These are phyloP conservation scores for Argya squamiceps DNA, from an alignment of 2,797 vertebrate species.

Conservation along the genomic window DNA sequence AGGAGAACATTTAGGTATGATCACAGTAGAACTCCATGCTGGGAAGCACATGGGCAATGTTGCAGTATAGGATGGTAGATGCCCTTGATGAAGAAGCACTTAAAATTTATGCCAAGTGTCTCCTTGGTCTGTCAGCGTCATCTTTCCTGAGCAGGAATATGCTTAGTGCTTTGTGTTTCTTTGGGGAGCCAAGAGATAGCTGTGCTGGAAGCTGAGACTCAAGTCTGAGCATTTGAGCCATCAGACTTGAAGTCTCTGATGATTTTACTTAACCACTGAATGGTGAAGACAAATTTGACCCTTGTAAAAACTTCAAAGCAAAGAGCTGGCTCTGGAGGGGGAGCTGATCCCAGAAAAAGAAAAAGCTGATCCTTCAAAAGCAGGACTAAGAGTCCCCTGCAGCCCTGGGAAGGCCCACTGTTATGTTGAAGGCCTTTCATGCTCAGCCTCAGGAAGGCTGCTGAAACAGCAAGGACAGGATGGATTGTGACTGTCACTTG, in stretches of 20 bases:
- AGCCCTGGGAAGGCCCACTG: not conserved
- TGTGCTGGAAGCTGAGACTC: not conserved
- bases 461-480: not conserved
- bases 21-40: not conserved
- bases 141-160: not conserved
- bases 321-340: not conserved
- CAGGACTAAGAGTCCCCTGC: not conserved
- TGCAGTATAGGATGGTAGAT: not conserved
- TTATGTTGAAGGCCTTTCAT: not conserved
- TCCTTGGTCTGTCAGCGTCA: not conserved
- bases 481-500: not conserved
- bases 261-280: not conserved
- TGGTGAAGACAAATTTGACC: not conserved
- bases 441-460: not conserved
- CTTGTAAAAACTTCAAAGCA: not conserved
- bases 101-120: not conserved
- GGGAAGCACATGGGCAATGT: not conserved
- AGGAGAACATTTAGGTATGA: not conserved
- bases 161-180: not conserved
- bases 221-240: not conserved
- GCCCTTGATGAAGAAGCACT: not conserved
- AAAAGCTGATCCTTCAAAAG: not conserved
- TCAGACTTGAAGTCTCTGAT: not conserved
- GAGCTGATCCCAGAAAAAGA: not conserved
- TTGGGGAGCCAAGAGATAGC: not conserved